A percentile compares a stretch with the other conserved stretches of the same genome.
Evolutionary conservation across 2,113 vertebrate species (phyloP).

Genomic region (human (Homo sapiens)): GRCh38 chr11:95704001-95704500

Average conservation of each 20-base stretch:
- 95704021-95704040: neutral
- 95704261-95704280: neutral
- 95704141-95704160: neutral
- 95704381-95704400: neutral
- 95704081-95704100: neutral
- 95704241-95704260: neutral
- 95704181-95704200: neutral
- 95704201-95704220: neutral
- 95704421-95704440: neutral
- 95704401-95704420: neutral
- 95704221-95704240: neutral
- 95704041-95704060: neutral
- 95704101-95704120: neutral
- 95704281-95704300: neutral
- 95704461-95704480: neutral
- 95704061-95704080: neutral
- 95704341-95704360: neutral
- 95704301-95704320: neutral
- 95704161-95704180: neutral
- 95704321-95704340: neutral
- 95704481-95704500: neutral
- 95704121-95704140: neutral
- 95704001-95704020: neutral
- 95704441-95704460: neutral
- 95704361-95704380: neutral